Conservation (phyloP, 2,113 vertebrate genomes). For the Cryptoleucopteryx plumbea region DNA sequence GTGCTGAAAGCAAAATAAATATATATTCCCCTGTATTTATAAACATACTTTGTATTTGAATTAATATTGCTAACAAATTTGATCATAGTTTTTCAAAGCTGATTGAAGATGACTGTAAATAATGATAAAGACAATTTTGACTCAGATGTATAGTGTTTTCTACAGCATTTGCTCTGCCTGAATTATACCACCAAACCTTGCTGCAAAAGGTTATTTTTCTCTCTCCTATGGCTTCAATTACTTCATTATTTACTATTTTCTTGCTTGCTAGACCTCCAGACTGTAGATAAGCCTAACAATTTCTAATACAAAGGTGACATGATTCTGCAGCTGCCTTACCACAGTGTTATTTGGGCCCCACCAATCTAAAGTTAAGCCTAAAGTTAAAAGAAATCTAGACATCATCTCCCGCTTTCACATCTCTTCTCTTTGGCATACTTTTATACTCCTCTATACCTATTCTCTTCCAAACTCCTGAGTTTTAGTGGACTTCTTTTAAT, state of each 20-base stretch:
- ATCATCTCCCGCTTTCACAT: not conserved
- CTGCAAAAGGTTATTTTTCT: not conserved
- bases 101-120: not conserved
- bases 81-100: not conserved
- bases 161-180: not conserved
- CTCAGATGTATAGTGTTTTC: not conserved
- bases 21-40: not conserved
- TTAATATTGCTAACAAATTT: not conserved
- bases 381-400: not conserved
- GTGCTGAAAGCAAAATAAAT: not conserved
- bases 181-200: not conserved
- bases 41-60: not conserved
- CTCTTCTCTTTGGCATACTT: not conserved
- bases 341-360: not conserved
- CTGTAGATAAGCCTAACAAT: not conserved
- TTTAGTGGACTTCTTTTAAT: not conserved
- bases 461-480: not conserved
- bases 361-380: not conserved
- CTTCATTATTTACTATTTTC: not conserved
- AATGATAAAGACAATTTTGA: not conserved
- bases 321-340: not conserved
- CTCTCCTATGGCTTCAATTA: not conserved
- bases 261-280: not conserved
- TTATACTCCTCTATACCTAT: not conserved
- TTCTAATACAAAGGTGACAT: not conserved